Percentiles rank a stretch among this genome's conserved stretches.
These are phyloP conservation scores for Sebastolobus alascanus DNA, from an alignment of 2,797 vertebrate species.

Conservation along the genomic window DNA sequence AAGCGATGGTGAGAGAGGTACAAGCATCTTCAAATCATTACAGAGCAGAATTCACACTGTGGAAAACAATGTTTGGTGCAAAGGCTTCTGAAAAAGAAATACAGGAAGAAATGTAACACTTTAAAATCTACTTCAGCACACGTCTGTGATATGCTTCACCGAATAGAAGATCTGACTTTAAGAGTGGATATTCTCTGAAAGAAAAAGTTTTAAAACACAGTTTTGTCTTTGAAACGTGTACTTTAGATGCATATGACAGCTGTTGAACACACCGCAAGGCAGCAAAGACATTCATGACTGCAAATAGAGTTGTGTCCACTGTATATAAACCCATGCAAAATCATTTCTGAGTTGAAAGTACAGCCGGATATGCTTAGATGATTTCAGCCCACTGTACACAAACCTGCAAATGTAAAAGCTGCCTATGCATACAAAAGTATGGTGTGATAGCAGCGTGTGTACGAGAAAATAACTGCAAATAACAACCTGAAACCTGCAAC, in stretches of 20 bases:
- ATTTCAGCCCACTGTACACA: conserved; percentile 29
- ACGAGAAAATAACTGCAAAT: conserved; percentile 45
- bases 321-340: background rate
- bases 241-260: background rate
- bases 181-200: background rate
- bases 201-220: background rate
- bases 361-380: background rate
- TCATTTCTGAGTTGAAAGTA: conserved; percentile 9
- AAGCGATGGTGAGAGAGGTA: background rate
- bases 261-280: background rate
- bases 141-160: background rate
- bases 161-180: background rate
- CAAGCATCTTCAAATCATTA: conserved; percentile 36
- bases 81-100: background rate
- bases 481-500: conserved; percentile 54
- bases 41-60: conserved; percentile 18
- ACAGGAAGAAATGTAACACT: too few species aligned
- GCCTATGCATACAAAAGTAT: conserved; percentile 35
- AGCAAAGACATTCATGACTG: background rate
- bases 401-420: conserved; percentile 31
- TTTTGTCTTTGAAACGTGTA: conserved; percentile 4
- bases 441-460: conserved; percentile 30
- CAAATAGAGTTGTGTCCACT: conserved; percentile 4
- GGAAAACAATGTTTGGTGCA: conserved; percentile 29
- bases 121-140: background rate